Percentiles rank a stretch among this genome's conserved stretches.
Evolutionary conservation across 2,888 invertebrate species (phyloP).

Genomic region (Venustoraphidia nigricollis): DNA sequence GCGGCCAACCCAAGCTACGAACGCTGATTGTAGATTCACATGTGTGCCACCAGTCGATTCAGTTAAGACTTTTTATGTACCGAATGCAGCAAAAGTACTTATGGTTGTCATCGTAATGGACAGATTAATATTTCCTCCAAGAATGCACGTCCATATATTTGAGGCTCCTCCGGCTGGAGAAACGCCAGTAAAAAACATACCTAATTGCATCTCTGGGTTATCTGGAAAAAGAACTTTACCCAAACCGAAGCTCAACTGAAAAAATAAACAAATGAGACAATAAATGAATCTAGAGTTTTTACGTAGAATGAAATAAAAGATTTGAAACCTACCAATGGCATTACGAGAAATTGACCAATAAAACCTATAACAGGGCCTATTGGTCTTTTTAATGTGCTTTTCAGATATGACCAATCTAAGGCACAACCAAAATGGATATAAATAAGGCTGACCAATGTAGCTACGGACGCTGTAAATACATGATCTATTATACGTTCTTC

Average conservation of each 20-base stretch:
- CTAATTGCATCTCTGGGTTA: constrained; percentile 55
- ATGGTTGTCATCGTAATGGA: constrained; percentile 92
- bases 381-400: constrained; percentile 49
- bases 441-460: constrained; percentile 58
- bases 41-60: background rate
- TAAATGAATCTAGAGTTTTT: background rate
- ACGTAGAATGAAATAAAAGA: constrained; percentile 1
- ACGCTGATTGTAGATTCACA: background rate
- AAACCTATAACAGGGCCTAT: constrained; percentile 68
- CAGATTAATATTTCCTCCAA: constrained; percentile 84
- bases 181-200: constrained; percentile 80
- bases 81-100: constrained; percentile 76
- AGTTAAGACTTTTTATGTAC: constrained; percentile 28
- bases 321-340: constrained; percentile 59
- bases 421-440: constrained; percentile 89
- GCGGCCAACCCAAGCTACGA: no score
- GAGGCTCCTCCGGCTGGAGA: constrained; percentile 92
- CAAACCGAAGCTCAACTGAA: constrained; percentile 54
- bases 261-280: constrained; percentile 13
- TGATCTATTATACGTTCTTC: constrained; percentile 50
- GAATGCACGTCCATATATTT: constrained; percentile 86
- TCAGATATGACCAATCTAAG: constrained; percentile 56
- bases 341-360: constrained; percentile 60
- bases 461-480: constrained; percentile 60
- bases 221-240: constrained; percentile 56